These are phyloP conservation scores for Shinisaurus crocodilurus DNA, from an alignment of 2,113 vertebrate genomes.

Conservation along the genomic window DNA sequence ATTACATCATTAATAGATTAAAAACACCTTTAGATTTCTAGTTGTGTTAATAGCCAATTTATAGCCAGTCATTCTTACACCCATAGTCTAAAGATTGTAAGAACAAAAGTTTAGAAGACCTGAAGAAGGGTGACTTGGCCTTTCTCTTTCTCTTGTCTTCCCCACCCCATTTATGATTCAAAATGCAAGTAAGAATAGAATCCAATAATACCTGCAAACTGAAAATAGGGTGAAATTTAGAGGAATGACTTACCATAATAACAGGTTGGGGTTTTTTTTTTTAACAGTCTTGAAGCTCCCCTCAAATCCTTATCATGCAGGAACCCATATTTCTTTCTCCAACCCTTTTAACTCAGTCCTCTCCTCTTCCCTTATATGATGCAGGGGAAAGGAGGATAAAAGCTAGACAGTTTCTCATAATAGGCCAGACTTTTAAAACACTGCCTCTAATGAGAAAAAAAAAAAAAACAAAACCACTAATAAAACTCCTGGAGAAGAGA, in stretches of 20 bases:
- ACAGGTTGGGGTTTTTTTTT: conserved; percentile 40
- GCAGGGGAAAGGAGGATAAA: conserved; percentile 71
- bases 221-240: conserved; percentile 27
- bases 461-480: conserved; percentile 53
- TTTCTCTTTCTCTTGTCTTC: conserved; percentile 5
- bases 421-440: conserved; percentile 64
- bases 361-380: conserved; percentile 64
- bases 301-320: conserved; percentile 32
- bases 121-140: conserved; percentile 39
- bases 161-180: conserved; percentile 16
- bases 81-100: not conserved
- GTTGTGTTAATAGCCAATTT: not conserved
- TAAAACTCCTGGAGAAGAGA: conserved; percentile 66
- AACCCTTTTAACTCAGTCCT: conserved; percentile 51
- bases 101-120: not conserved
- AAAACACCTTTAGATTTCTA: not conserved
- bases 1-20: not conserved
- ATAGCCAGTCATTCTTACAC: not conserved
- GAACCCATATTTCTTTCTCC: conserved; percentile 44
- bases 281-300: conserved; percentile 27
- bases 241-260: conserved; percentile 59
- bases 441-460: conserved; percentile 59
- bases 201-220: conserved; percentile 11
- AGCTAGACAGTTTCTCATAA: conserved; percentile 73
- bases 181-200: conserved; percentile 30